A percentile compares a stretch with the other conserved stretches of the same genome.
Evolutionary conservation across 2,113 vertebrate genomes (phyloP).

Genomic region (Macrotus californicus): DNA sequence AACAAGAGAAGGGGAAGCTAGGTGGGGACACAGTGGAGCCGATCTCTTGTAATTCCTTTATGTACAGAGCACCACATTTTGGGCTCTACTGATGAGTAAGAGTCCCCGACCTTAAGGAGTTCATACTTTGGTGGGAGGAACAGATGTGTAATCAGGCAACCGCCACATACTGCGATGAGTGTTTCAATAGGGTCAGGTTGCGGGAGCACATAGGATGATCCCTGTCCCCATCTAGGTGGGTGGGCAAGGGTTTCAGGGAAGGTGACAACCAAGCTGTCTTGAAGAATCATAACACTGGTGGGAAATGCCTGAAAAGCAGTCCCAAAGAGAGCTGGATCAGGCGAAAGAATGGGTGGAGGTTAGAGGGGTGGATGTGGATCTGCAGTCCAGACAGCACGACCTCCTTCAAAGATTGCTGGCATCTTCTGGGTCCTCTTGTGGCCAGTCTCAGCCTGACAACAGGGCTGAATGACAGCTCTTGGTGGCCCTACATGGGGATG

Average conservation of each 20-base stretch:
- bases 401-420: background rate
- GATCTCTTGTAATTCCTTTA: background rate
- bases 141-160: background rate
- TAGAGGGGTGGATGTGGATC: background rate
- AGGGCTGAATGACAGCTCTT: background rate
- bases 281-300: background rate
- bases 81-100: background rate
- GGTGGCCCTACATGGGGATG: background rate
- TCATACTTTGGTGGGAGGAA: background rate
- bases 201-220: background rate
- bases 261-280: background rate
- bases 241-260: background rate
- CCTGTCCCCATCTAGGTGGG: background rate
- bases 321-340: background rate
- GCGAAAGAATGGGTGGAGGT: background rate
- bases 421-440: background rate
- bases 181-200: background rate
- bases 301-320: constrained; percentile 4
- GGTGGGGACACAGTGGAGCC: background rate
- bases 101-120: background rate
- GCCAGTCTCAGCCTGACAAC: background rate
- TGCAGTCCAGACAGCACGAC: background rate
- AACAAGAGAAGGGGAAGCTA: background rate
- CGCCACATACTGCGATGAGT: background rate
- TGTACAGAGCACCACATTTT: background rate